Evolutionary conservation across 2,113 vertebrate species (phyloP).

Genomic region (Eulacestoma nigropectus): DNA sequence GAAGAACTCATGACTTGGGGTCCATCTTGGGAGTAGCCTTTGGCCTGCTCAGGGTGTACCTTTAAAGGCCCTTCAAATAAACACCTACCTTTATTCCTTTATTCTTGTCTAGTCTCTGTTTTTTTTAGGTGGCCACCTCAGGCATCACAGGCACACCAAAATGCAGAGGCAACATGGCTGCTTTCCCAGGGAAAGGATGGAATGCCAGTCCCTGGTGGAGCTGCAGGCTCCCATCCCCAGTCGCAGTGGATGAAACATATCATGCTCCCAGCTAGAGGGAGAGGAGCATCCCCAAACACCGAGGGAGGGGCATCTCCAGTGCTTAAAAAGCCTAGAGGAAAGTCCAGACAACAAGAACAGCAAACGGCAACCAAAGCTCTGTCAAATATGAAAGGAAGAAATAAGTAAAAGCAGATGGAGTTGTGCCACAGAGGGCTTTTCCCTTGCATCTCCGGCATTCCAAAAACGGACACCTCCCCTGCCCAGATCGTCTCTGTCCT

Average conservation of each 20-base stretch:
- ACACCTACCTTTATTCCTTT: no score
- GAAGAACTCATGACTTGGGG: no score
- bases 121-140: no score
- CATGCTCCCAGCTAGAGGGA: not conserved
- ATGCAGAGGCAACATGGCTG: not conserved
- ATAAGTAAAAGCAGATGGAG: constrained; percentile 59
- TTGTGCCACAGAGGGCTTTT: constrained; percentile 36
- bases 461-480: not conserved
- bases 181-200: not conserved
- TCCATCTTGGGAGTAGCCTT: no score
- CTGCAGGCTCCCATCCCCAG: not conserved
- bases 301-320: not conserved
- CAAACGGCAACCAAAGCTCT: not conserved
- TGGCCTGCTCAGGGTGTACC: no score
- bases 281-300: not conserved
- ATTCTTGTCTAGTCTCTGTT: no score
- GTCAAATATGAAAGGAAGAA: constrained; percentile 25
- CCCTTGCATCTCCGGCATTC: not conserved
- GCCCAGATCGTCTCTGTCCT: not conserved
- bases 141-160: not conserved
- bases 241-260: not conserved
- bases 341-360: not conserved
- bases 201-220: not conserved
- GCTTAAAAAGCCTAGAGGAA: constrained; percentile 16
- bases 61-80: no score